Evolutionary conservation across 1,140 invertebrate genomes (phyloP), one percentile per base, ranked within the genome.

Genomic region (Calycopis cecrops): DNA sequence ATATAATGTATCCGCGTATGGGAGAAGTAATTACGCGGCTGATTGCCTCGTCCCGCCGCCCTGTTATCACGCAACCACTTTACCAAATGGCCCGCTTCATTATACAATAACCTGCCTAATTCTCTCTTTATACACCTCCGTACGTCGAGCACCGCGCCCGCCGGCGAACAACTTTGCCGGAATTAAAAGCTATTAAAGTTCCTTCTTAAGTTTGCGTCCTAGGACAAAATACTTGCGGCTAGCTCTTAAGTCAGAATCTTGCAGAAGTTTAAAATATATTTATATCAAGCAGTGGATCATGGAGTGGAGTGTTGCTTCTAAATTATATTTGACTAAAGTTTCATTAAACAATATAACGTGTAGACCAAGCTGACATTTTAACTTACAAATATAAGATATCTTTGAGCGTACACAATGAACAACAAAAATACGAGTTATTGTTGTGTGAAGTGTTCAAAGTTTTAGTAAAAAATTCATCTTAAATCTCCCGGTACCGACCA

Each of bases 1-100:
- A n/a, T n/a, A n/a, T n/a, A n/a, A n/a, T n/a, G n/a, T n/a, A n/a
- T 14, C 48, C 48, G 33, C 48, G 35, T 28, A 50, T 50, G 35
- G 35, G 48, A 50, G 33, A 34, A 21, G 35, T 50, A 50, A 50
- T 50, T 50, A 50, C 48, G 48, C 33, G 48, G 28, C 48, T 35
- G 12, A 49, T 49, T 49, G 28, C 48, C 48, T 34, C n/a, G 28
- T 12, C 33, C 28, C 48, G 33, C 48, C 18, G 28, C 33, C 33
- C 28, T 14, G 48, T 28, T 28, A 28, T 28, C 21, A 28, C 21
- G 12, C 33, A 49, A 49, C 48, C 48, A 49, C 48, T 49, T 49
- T 49, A 49, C 9, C 12, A 49, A 49, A 49, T 49, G 33, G 35
- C 48, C 33, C 7, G 48, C 48, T 49, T 35, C 35, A 34, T 49